Percentiles rank a stretch among this genome's conserved stretches.
These are phyloP conservation scores for Julus scandinavius DNA, from an alignment of 2,888 invertebrate species.

Conservation along the genomic window DNA sequence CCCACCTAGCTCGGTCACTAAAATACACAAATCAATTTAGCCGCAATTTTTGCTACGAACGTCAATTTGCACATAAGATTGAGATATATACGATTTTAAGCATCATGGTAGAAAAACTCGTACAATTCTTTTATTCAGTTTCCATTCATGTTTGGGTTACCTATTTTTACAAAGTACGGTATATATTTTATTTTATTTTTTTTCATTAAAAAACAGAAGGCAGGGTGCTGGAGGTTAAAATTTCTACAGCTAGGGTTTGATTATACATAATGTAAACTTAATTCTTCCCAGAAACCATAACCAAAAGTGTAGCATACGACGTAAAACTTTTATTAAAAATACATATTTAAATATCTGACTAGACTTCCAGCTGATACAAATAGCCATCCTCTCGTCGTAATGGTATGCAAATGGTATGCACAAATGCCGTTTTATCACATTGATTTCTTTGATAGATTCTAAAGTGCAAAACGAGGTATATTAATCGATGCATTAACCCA, in stretches of 20 bases:
- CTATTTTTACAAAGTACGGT: not conserved
- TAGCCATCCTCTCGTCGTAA: not conserved
- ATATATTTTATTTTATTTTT: not conserved
- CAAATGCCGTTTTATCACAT: constrained; percentile 26
- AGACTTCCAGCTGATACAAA: constrained; percentile 35
- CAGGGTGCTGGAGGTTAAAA: not conserved
- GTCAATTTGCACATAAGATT: not conserved
- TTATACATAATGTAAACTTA: not conserved
- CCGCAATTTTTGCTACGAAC: too few relatives aligned
- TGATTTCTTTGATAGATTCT: constrained; percentile 24
- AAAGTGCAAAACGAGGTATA: not conserved
- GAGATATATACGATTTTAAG: not conserved
- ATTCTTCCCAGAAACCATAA: not conserved
- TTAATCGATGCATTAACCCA: not conserved
- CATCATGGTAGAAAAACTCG: not conserved
- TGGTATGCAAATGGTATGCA: constrained; percentile 40
- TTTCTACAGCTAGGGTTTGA: not conserved
- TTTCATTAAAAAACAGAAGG: not conserved
- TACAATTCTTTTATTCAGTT: constrained; percentile 2
- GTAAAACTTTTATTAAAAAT: constrained; percentile 39
- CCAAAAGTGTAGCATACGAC: not conserved
- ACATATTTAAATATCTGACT: constrained; percentile 46
- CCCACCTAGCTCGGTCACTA: too few relatives aligned
- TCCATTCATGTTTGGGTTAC: not conserved
- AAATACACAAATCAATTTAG: too few relatives aligned